Evolutionary conservation across 2,113 vertebrate genomes (phyloP).

Genomic region (Anhinga rufa): DNA sequence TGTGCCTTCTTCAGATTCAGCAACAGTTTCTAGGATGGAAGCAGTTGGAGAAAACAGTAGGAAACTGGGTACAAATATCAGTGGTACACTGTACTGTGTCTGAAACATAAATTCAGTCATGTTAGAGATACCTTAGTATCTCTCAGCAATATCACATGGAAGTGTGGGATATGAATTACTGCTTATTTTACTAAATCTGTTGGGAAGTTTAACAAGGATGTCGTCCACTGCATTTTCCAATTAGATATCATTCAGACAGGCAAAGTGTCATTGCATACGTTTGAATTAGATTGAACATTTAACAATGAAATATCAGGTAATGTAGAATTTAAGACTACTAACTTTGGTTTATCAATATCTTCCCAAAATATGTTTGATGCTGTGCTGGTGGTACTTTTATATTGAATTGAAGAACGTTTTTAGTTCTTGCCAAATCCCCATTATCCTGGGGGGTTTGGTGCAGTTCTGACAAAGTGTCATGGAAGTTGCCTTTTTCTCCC

Average conservation of each 20-base stretch:
- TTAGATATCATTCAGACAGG: neutral
- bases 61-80: neutral
- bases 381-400: neutral
- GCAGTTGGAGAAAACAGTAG: neutral
- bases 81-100: neutral
- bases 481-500: neutral
- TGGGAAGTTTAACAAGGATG: neutral
- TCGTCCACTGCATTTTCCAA: neutral
- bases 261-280: neutral
- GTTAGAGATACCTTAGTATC: neutral
- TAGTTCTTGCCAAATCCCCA: neutral
- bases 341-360: neutral
- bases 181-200: neutral
- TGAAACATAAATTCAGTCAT: neutral
- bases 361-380: neutral
- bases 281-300: neutral
- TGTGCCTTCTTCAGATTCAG: neutral
- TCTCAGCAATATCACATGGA: neutral
- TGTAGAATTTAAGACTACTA: neutral
- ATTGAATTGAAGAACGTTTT: neutral
- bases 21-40: neutral
- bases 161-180: neutral
- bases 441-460: neutral
- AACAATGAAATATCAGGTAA: neutral
- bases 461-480: neutral